These are phyloP conservation scores for Scleropages formosus DNA, from an alignment of 2,797 vertebrate species.

Conservation along the genomic window DNA sequence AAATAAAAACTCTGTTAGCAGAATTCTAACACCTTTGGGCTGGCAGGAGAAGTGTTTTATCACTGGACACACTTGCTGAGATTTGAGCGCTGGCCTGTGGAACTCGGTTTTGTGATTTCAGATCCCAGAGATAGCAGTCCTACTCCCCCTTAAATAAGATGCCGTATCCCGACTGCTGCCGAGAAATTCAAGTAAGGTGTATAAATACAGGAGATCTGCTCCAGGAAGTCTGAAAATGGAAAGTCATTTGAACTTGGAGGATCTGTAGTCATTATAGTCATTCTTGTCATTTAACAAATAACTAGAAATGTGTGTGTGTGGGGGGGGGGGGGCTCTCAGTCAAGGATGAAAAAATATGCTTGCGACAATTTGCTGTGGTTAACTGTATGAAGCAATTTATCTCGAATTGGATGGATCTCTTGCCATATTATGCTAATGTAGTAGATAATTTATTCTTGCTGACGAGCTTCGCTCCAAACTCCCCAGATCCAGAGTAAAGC, in stretches of 20 bases:
- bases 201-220: not conserved
- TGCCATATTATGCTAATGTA: conserved; percentile 59
- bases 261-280: not conserved
- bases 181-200: not conserved
- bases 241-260: not conserved
- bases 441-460: conserved; percentile 57
- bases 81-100: not conserved
- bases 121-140: not conserved
- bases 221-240: not conserved
- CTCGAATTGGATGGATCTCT: conserved; percentile 48
- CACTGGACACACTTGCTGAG: not conserved
- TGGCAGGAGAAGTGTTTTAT: not conserved
- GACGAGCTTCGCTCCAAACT: conserved; percentile 33
- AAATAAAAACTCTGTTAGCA: no score
- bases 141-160: not conserved
- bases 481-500: conserved; percentile 46
- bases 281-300: conserved; percentile 23
- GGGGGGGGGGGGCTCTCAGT: conserved; percentile 32
- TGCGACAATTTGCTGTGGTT: conserved; percentile 51
- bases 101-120: not conserved
- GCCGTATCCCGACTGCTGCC: not conserved
- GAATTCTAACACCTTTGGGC: no score
- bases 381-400: conserved; percentile 54
- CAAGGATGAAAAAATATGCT: conserved; percentile 35
- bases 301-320: conserved; percentile 3